Conservation (phyloP, 2,797 vertebrate species). For the Notoglanidium macrostoma region DNA sequence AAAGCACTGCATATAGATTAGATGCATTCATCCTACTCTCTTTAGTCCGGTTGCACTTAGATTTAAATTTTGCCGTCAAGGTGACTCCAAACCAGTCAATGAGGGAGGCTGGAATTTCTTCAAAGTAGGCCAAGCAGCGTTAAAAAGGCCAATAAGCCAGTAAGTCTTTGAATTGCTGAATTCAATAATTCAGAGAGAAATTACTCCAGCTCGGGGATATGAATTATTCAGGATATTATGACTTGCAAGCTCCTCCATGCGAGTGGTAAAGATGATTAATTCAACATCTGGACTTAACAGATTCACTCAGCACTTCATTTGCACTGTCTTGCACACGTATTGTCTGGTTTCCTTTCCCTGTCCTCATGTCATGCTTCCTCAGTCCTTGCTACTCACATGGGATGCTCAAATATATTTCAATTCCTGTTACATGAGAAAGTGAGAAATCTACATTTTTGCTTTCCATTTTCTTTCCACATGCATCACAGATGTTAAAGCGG, state of each 20-base stretch:
- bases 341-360: constrained; percentile 48
- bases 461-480: constrained; percentile 26
- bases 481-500: constrained; percentile 26
- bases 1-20: constrained; percentile 11
- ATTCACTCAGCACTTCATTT: constrained; percentile 64
- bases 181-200: constrained; percentile 81
- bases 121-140: constrained; percentile 58
- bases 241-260: constrained; percentile 74
- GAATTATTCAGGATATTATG: constrained; percentile 83
- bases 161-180: constrained; percentile 65
- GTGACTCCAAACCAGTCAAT: constrained; percentile 39
- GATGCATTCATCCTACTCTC: not conserved
- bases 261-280: constrained; percentile 73
- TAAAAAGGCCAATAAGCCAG: constrained; percentile 67
- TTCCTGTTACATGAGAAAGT: constrained; percentile 32
- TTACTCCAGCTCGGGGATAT: constrained; percentile 72
- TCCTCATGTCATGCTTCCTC: constrained; percentile 45
- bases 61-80: constrained; percentile 52
- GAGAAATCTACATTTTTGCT: constrained; percentile 21
- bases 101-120: constrained; percentile 44
- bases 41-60: constrained; percentile 43
- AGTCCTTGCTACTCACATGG: constrained; percentile 30
- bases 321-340: constrained; percentile 47
- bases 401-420: constrained; percentile 39
- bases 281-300: constrained; percentile 75